Evolutionary conservation across 1,140 invertebrate species (phyloP).

Genomic region (Gryon sp.): DNA sequence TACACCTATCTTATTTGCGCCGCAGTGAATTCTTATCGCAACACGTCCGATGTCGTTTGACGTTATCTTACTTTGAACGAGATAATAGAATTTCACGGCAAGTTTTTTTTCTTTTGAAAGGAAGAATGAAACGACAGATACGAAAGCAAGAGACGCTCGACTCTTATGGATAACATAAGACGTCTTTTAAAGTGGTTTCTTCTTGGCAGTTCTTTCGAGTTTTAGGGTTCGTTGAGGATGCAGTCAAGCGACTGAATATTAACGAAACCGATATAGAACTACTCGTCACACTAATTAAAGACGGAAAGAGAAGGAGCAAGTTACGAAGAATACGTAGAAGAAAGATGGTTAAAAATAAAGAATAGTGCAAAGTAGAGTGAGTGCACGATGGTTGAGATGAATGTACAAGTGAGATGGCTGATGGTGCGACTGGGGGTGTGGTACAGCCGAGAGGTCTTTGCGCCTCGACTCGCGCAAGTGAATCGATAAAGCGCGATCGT

Average conservation of each 20-base stretch:
- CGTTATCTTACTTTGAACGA: constrained; percentile 38
- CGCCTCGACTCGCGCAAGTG: constrained; percentile 64
- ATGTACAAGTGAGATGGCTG: constrained; percentile 11
- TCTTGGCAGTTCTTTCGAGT: constrained; percentile 28
- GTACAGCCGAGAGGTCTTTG: constrained; percentile 58
- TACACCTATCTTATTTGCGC: constrained; percentile 31
- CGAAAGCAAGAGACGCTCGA: neutral
- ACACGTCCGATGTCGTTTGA: constrained; percentile 1
- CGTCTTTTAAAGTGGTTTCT: constrained; percentile 24
- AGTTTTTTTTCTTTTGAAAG: constrained; percentile 10
- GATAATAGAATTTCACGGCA: constrained; percentile 59
- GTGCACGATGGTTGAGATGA: neutral
- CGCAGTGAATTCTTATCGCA: neutral
- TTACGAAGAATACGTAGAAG: too few species aligned
- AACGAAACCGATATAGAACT: constrained; percentile 41
- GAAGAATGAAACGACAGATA: neutral
- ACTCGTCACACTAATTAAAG: constrained; percentile 47
- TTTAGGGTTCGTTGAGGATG: constrained; percentile 36
- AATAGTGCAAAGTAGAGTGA: neutral
- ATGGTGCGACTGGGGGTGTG: constrained; percentile 27
- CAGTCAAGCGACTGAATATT: constrained; percentile 54
- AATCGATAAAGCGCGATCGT: constrained; percentile 70
- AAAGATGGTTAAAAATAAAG: too few species aligned
- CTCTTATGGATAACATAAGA: constrained; percentile 50
- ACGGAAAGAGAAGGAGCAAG: constrained; percentile 10